These are phyloP conservation scores for Nothobranchius furzeri DNA, from an alignment of 2,113 vertebrate genomes.

Conservation along the genomic window DNA sequence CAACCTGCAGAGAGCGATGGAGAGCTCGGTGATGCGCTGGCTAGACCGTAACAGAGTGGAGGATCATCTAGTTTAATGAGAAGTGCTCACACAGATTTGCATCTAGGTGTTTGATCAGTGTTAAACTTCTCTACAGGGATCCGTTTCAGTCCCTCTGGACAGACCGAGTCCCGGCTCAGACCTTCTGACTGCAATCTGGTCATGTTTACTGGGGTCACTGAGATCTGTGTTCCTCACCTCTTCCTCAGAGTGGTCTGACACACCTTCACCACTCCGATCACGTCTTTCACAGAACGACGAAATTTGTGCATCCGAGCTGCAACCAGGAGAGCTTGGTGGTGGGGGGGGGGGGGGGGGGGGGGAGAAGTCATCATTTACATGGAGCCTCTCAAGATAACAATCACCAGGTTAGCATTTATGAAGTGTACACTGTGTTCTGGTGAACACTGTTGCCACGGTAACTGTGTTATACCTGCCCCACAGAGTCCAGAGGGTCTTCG, in stretches of 20 bases:
- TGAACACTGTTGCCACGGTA: constrained; percentile 1
- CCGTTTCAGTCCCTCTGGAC: no score
- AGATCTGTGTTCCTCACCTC: constrained; percentile 80
- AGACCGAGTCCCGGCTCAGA: neutral
- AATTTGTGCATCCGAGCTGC: constrained; percentile 99
- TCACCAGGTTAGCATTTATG: no score
- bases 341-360: neutral
- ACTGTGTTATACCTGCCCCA: constrained; percentile 83
- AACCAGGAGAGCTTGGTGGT: constrained; percentile 87
- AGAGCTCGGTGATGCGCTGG: no score
- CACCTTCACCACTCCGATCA: constrained; percentile 97
- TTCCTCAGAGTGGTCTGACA: constrained; percentile 97
- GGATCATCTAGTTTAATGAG: no score
- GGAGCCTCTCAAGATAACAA: no score
- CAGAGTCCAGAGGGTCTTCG: constrained; percentile 93
- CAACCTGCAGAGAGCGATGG: constrained; percentile 74
- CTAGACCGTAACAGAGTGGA: neutral
- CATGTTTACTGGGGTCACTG: neutral
- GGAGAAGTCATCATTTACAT: no score
- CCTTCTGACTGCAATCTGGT: neutral
- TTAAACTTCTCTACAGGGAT: no score
- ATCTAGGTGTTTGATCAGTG: no score
- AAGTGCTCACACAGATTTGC: no score
- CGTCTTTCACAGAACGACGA: constrained; percentile 93
- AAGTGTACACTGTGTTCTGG: no score